Evolutionary conservation across 2,888 invertebrate species (phyloP), one percentile per base, ranked within the genome.

Genomic region (Punctoribates punctum): DNA sequence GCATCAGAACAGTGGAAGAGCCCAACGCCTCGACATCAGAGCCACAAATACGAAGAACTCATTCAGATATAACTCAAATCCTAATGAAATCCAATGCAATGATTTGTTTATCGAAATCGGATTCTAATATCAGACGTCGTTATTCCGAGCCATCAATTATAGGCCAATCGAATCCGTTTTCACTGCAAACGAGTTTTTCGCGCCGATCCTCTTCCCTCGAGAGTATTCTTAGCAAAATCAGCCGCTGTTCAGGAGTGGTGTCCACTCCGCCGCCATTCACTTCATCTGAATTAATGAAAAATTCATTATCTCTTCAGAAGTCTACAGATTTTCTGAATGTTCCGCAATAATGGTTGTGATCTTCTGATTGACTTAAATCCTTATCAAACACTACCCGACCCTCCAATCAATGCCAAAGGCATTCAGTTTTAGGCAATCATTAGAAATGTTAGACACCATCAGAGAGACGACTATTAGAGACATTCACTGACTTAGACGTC

Each of bases 1-100:
- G 85, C 15, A 81, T 85, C 2, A 78, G 81, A 42, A 83, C 83
- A 0, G 79, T 80, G 34, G 82, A 82, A 76, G 78, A 81, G 60
- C 57, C 75, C 11, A 57, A 73, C 11, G 77, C 23, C n/a, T 15
- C 70, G n/a, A 29, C 67, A 42, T 17, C n/a, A 13, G 75, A 75
- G 20, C 38, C 3, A n/a, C 77, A 60, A 54, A 74, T 77, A 54
- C 57, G 76, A 70, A 84, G 83, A 78, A 83, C 84, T 0, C 81
- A 79, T 15, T 84, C 84, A 13, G 83, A 81, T 75, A 78, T 82
- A 75, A 81, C 81, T 75, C 78, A 34, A 73, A 60, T 76, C 1
- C 60, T 48, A 29, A 65, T 72, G n/a, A 46, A 46, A 60, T 67
- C 38, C 11, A 6, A 67, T 29, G 29, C 42, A 38, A 6, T 27